Evolutionary conservation across 2,888 invertebrate species (phyloP).

Genomic region (Drosophila paranaensis): DNA sequence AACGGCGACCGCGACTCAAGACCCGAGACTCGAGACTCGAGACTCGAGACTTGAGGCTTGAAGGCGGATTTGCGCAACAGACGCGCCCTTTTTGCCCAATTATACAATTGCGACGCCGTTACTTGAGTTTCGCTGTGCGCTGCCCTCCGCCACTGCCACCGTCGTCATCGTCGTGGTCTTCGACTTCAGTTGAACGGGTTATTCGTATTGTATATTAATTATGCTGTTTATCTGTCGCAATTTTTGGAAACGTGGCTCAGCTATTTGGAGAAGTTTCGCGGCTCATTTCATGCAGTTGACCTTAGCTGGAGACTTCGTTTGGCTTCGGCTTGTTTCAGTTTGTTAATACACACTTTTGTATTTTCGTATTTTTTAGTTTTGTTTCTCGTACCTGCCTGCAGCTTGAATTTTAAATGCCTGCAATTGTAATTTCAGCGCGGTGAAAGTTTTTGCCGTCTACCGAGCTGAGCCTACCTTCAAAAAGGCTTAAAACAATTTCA

Average conservation of each 20-base stretch:
- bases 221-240: slow-evolving; percentile 64
- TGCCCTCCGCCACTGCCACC: too few species aligned
- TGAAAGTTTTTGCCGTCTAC: slow-evolving; percentile 51
- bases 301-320: slow-evolving; percentile 45
- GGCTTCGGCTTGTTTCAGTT: slow-evolving; percentile 1
- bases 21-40: not conserved
- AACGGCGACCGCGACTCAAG: slow-evolving; percentile 28
- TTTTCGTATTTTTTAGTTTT: not conserved
- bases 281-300: slow-evolving; percentile 62
- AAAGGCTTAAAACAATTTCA: slow-evolving; percentile 21
- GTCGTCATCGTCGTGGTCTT: too few species aligned
- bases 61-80: slow-evolving; percentile 67
- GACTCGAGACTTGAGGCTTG: slow-evolving; percentile 15
- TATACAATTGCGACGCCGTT: slow-evolving; percentile 66
- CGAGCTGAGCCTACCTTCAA: slow-evolving; percentile 44
- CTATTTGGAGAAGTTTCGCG: slow-evolving; percentile 60
- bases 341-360: not conserved
- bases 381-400: slow-evolving; percentile 1
- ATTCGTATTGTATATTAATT: slow-evolving; percentile 71
- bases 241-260: slow-evolving; percentile 58
- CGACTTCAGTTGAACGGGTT: slow-evolving; percentile 63
- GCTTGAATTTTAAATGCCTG: slow-evolving; percentile 47
- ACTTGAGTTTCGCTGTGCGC: slow-evolving; percentile 26
- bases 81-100: slow-evolving; percentile 73
- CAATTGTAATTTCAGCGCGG: slow-evolving; percentile 30